Base-by-base conservation (phyloP, 2,113 vertebrate genomes). In the Pampusana beccarii region DNA sequence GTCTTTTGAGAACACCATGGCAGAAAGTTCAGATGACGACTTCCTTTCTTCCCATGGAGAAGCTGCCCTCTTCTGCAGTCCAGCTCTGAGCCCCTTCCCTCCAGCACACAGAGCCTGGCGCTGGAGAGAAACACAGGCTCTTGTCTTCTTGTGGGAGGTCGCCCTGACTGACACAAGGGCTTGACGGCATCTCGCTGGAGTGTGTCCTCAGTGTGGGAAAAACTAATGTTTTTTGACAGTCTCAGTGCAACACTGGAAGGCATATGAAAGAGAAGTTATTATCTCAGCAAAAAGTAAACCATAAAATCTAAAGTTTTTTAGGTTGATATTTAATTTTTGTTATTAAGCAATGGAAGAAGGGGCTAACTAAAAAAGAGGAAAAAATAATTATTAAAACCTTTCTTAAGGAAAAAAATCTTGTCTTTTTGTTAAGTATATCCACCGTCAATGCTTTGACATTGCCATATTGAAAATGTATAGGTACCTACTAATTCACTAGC, bases 51-150 rank as follows among this genome's bases (percentile, higher is more conserved):
- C 11, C 61, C 6, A 1, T 2, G 5, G 48, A 80, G 12, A 69
- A 88, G 16, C 33, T 25, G 6, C 88, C 5, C 11, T 57, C 11
- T 12, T 74, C 8, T 3, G 3, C 38, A 36, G 29, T 34, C 14
- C 11, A 5, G 3, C 25, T 88, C 50, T 57, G 53, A 71, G 65
- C 10, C 26, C 13, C 13, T 80, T 73, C 11, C 17, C 16, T 75
- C 29, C 21, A 81, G 48, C 23, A 53, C 1, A 1, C 33, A 0
- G 8, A 38, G 17, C 8, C 28, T 5, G 2, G 16, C 0, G 1
- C n/a, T 48, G 26, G 38, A 38, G 26, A 56, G 10, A 80, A 75
- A 48, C 40, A 36, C 1, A 3, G 26, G 7, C 6, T 69, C 20
- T 56, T 38, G 0, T 42, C 34, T 29, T 80, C 16, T 31, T 83